These are phyloP conservation scores for Diorhabda carinulata DNA, from an alignment of 1,140 invertebrate species.

Conservation along the genomic window DNA sequence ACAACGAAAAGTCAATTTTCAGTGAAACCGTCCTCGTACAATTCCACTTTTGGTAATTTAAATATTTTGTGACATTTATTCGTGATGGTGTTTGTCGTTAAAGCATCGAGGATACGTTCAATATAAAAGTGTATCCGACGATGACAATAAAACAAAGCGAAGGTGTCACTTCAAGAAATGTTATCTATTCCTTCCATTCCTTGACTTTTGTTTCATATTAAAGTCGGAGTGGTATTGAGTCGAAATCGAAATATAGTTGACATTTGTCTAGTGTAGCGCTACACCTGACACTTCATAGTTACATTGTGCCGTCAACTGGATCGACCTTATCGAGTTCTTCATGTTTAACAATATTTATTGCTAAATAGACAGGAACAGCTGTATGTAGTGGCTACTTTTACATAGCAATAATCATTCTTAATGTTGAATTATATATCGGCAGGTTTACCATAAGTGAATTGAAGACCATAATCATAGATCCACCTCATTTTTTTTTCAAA, in stretches of 20 bases:
- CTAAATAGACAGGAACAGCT: neutral
- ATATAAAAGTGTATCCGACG: neutral
- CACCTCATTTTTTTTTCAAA: too few relatives aligned
- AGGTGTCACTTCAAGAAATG: conserved; percentile 16
- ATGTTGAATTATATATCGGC: too few relatives aligned
- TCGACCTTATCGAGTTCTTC: conserved; percentile 7
- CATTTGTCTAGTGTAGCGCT: conserved; percentile 17
- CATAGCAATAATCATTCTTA: too few relatives aligned
- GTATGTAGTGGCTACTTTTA: too few relatives aligned
- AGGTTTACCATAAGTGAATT: too few relatives aligned
- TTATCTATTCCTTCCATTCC: conserved; percentile 3
- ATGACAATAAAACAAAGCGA: conserved; percentile 11
- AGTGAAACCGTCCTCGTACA: too few relatives aligned
- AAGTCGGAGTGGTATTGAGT: conserved; percentile 5
- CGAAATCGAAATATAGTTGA: conserved; percentile 9
- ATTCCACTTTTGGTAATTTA: too few relatives aligned
- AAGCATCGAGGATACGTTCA: neutral
- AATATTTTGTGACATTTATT: too few relatives aligned
- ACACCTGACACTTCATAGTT: conserved; percentile 19
- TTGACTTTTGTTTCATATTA: conserved; percentile 18
- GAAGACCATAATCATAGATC: too few relatives aligned
- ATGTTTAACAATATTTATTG: conserved; percentile 1
- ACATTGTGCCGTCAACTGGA: conserved; percentile 19
- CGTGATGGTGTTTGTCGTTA: too few relatives aligned
- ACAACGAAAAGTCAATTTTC: too few relatives aligned